Evolutionary conservation across 2,797 vertebrate species (phyloP), one percentile per base, ranked within the genome.

Genomic region (Gymnodraco acuticeps): DNA sequence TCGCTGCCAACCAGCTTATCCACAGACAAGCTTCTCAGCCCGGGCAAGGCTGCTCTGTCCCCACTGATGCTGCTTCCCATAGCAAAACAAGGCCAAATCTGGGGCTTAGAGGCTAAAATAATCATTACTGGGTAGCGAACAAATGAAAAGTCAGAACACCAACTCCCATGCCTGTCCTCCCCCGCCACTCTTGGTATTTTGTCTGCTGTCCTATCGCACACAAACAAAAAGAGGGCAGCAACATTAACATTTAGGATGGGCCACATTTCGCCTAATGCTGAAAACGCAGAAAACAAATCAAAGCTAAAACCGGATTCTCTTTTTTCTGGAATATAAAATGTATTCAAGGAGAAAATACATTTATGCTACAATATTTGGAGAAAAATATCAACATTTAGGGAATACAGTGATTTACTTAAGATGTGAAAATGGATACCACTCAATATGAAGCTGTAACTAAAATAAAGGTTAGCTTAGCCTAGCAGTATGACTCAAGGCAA

Each of bases 41-140:
- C 78, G 81, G 83, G 83, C 88, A 84, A 88, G 88, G 84, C 88
- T 73, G 83, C 70, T 74, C 79, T 72, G 78, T 90, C 87, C 86
- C 87, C 63, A 64, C 23, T 84, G 90, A 93, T 87, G 87, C 82
- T 43, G 69, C 77, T 84, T 88, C 85, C 86, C 86, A 81, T 59
- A 70, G 83, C 82, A 91, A 89, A 90, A 93, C 90, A 90, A 89
- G 88, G 89, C 91, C 92, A 95, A 94, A 94, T 93, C 90, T 93
- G 89, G 62, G 78, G 88, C 90, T 93, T 93, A 92, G 89, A 87
- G 87, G 88, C 87, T 88, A 77, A 90, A 93, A 93, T 93, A 93
- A 93, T 95, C 90, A 93, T 93, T 90, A 93, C 87, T 90, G 85
- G 86, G 87, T 88, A 86, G 79, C 45, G 31, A 88, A 89, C 85